phyloP scores from a whole-genome alignment of 2,113 vertebrate species.

The Grammomys dolichurus region DNA sequence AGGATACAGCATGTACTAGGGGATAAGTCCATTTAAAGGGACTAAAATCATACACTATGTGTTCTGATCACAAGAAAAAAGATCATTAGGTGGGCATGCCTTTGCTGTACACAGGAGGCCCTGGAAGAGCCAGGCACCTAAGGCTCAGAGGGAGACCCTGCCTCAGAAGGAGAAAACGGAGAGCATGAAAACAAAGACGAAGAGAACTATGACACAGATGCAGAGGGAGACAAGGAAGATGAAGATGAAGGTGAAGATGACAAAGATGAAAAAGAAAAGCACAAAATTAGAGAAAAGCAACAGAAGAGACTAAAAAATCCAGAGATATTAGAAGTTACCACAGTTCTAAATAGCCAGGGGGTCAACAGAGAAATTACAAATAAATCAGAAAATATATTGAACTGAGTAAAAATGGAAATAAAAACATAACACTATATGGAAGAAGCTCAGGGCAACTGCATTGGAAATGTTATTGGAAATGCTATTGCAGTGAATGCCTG shows the following conservation, averaged over 20 bases:
- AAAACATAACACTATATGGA: neutral
- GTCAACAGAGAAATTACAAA: constrained; percentile 12
- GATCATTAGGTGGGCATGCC: no score
- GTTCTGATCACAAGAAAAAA: neutral
- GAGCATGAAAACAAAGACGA: neutral
- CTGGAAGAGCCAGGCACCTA: neutral
- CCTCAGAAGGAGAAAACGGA: neutral
- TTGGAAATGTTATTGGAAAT: neutral
- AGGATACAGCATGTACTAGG: neutral
- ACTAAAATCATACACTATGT: neutral
- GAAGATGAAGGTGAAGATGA: neutral
- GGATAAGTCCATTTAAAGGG: neutral
- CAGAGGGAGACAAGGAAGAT: neutral
- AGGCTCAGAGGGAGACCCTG: no score
- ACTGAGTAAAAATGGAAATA: constrained; percentile 10
- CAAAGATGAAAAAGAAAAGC: neutral
- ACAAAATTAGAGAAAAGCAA: neutral
- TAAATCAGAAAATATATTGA: neutral
- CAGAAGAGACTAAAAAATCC: neutral
- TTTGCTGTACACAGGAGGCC: neutral
- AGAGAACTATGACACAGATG: neutral
- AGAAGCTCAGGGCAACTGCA: neutral
- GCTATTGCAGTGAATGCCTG: neutral
- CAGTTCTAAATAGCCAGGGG: constrained; percentile 8
- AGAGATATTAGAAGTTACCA: neutral